A percentile compares a stretch with the other conserved stretches of the same genome.
These are phyloP conservation scores for Tolypeutes matacus DNA, from an alignment of 2,797 vertebrate species.

Conservation along the genomic window DNA sequence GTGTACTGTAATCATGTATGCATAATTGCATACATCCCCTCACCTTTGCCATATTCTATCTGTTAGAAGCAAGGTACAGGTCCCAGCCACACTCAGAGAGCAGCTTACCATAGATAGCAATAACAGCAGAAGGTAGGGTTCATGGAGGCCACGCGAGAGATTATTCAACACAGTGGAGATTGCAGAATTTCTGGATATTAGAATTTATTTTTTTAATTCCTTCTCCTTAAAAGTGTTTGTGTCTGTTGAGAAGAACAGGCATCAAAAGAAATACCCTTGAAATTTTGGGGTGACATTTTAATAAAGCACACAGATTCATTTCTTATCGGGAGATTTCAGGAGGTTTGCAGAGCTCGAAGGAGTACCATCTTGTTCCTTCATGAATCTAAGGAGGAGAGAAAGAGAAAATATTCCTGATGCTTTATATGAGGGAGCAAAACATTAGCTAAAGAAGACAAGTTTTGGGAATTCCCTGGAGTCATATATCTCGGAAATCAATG, in stretches of 20 bases:
- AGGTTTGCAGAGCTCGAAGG: background rate
- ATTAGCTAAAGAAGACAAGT: background rate
- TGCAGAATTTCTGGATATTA: background rate
- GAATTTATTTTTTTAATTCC: background rate
- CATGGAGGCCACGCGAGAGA: background rate
- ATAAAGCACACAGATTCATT: rapidly evolving
- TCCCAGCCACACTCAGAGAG: background rate
- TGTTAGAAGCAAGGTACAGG: background rate
- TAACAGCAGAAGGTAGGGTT: background rate
- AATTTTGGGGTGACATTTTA: background rate
- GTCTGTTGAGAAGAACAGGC: background rate
- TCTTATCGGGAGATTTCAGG: background rate
- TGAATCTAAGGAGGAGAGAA: background rate
- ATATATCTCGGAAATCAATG: background rate
- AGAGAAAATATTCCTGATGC: background rate
- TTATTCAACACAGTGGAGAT: background rate
- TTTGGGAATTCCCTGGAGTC: background rate
- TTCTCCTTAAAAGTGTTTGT: background rate
- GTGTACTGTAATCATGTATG: background rate
- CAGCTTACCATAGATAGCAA: background rate
- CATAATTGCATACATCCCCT: background rate
- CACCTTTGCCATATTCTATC: background rate
- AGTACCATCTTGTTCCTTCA: background rate
- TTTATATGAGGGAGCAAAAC: background rate
- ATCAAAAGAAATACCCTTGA: background rate